Evolutionary conservation across 2,797 vertebrate genomes (phyloP).

Genomic region (Acrossocheilus wenchowensis): DNA sequence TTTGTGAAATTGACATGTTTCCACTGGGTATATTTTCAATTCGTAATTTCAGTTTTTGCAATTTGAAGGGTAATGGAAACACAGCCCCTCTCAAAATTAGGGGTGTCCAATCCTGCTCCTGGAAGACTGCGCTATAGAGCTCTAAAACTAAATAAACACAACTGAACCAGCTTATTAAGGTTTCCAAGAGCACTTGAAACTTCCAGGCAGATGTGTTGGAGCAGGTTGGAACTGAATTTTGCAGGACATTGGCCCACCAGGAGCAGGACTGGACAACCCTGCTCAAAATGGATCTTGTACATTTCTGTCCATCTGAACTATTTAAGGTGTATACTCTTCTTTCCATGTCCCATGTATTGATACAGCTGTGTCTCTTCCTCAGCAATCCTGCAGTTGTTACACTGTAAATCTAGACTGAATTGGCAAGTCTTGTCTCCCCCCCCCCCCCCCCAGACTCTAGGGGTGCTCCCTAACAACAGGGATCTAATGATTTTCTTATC

Average conservation of each 20-base stretch:
- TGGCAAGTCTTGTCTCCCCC: neutral
- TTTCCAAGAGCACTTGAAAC: neutral
- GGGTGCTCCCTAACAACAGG: constrained; percentile 7
- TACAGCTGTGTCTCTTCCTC: neutral
- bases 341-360: neutral
- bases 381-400: neutral
- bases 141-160: neutral
- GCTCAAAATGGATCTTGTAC: neutral
- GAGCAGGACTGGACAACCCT: neutral
- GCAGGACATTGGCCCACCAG: neutral
- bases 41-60: neutral
- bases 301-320: neutral
- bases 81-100: neutral
- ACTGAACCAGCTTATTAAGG: neutral
- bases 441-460: neutral
- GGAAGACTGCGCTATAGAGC: neutral
- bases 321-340: neutral
- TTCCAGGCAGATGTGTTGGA: neutral
- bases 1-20: neutral
- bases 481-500: constrained; percentile 32
- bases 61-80: neutral
- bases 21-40: neutral
- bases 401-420: constrained; percentile 43
- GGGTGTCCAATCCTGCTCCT: neutral
- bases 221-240: neutral